phyloP scores from a whole-genome alignment of 2,888 invertebrate genomes.

The Macaria notata region DNA sequence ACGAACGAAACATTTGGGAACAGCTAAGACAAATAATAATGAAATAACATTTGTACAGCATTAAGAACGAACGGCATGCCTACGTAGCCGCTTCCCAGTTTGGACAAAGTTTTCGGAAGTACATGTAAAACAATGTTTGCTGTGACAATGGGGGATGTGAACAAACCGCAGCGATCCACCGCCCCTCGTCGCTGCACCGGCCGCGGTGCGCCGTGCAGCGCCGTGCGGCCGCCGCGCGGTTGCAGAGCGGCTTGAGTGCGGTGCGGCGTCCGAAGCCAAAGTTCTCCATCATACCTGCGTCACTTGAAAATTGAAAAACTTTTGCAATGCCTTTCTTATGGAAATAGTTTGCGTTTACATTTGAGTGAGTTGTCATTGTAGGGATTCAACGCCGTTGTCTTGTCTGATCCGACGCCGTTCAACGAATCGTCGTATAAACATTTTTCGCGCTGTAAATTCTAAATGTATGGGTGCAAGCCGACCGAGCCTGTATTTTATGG shows the following conservation, averaged over 20 bases:
- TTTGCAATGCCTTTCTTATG: conserved; percentile 79
- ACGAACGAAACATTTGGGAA: too few species aligned
- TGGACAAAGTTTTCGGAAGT: conserved; percentile 6
- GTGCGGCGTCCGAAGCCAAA: conserved; percentile 63
- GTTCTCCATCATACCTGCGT: conserved; percentile 79
- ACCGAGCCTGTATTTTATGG: conserved; percentile 14
- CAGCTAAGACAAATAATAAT: too few species aligned
- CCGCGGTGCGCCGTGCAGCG: not conserved
- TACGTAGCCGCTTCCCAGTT: not conserved
- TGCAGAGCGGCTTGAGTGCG: conserved; percentile 1
- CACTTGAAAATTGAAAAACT: conserved; percentile 82
- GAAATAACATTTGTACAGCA: too few species aligned
- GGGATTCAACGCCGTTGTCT: conserved; percentile 65
- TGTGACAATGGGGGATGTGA: conserved; percentile 26
- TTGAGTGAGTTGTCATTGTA: conserved; percentile 79
- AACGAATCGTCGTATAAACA: conserved; percentile 6
- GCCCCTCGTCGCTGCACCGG: conserved; percentile 15
- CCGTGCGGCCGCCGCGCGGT: conserved; percentile 19
- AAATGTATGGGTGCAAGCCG: conserved; percentile 14
- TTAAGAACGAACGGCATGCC: too few species aligned
- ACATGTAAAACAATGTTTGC: conserved; percentile 29
- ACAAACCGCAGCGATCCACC: conserved; percentile 37
- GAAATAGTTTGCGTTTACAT: conserved; percentile 79
- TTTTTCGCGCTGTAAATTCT: conserved; percentile 17
- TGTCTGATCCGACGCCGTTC: conserved; percentile 35